Conservation (phyloP, 2,888 invertebrate species). For the Caenorhabditis sp. region DNA sequence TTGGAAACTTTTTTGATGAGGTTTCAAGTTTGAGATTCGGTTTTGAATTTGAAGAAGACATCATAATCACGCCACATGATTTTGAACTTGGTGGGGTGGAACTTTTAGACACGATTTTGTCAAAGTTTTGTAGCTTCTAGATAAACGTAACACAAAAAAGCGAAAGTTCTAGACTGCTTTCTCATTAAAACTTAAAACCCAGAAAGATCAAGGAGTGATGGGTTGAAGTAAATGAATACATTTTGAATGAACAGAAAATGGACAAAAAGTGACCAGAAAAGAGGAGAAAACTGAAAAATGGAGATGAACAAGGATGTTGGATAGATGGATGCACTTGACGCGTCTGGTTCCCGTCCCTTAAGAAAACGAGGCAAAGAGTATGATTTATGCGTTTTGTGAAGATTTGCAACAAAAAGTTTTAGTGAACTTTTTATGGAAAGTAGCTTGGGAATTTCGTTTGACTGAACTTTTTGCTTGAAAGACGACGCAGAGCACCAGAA, state of each 20-base stretch:
- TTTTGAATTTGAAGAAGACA: too few relatives aligned
- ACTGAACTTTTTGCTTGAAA: too few relatives aligned
- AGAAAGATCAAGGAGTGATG: constrained; percentile 19
- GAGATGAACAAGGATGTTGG: constrained; percentile 17
- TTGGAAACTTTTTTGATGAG: too few relatives aligned
- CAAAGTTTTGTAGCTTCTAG: too few relatives aligned
- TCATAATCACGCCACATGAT: too few relatives aligned
- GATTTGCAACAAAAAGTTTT: constrained; percentile 1
- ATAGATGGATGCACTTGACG: constrained; percentile 43
- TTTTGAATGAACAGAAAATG: constrained; percentile 9
- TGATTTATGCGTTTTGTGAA: constrained; percentile 47
- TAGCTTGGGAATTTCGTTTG: neutral
- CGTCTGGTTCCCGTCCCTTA: constrained; percentile 26
- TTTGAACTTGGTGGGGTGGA: constrained; percentile 27
- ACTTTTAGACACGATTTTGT: constrained; percentile 16
- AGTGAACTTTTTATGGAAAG: constrained; percentile 25
- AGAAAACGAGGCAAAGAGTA: constrained; percentile 27
- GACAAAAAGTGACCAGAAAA: neutral
- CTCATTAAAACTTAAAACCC: constrained; percentile 24
- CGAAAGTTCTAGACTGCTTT: constrained; percentile 1
- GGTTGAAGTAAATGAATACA: constrained; percentile 19
- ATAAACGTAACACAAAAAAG: too few relatives aligned
- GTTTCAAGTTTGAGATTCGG: too few relatives aligned
- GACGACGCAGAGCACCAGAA: too few relatives aligned
- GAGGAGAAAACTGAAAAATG: constrained; percentile 2